Evolutionary conservation across 1,140 invertebrate genomes (phyloP).

Genomic region (Procambarus virginalis): DNA sequence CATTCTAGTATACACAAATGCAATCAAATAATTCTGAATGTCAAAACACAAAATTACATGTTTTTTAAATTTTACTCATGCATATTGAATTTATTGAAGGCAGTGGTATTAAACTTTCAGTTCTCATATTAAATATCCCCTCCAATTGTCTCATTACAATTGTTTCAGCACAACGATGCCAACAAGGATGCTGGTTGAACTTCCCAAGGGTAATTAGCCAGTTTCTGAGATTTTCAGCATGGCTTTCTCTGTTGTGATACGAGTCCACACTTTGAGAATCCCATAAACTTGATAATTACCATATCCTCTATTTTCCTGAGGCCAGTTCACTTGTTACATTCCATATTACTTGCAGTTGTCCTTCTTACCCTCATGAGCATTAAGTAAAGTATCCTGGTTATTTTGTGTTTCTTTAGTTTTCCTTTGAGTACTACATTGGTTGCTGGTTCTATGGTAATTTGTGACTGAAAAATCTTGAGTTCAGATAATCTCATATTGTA

Average conservation of each 20-base stretch:
- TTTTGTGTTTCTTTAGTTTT: neutral
- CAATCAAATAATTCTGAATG: too few species aligned
- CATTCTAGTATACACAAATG: too few species aligned
- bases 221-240: conserved; percentile 27
- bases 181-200: conserved; percentile 63
- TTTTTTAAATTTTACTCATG: too few species aligned
- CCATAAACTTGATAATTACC: conserved; percentile 37
- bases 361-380: conserved; percentile 60
- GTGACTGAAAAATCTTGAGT: too few species aligned
- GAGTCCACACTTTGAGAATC: conserved; percentile 23
- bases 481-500: too few species aligned
- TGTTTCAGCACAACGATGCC: conserved; percentile 64
- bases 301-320: conserved; percentile 49
- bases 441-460: neutral
- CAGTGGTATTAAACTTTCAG: too few species aligned
- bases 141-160: conserved; percentile 44
- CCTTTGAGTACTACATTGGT: neutral
- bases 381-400: conserved; percentile 67
- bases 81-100: too few species aligned
- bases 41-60: too few species aligned
- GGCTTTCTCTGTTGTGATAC: conserved; percentile 18
- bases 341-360: conserved; percentile 65
- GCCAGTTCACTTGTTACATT: conserved; percentile 69
- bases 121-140: conserved; percentile 9
- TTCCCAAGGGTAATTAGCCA: conserved; percentile 36